Percentiles rank a stretch among this genome's conserved stretches.
Evolutionary conservation across 2,888 invertebrate species (phyloP).

Genomic region (Aphodius granarius): DNA sequence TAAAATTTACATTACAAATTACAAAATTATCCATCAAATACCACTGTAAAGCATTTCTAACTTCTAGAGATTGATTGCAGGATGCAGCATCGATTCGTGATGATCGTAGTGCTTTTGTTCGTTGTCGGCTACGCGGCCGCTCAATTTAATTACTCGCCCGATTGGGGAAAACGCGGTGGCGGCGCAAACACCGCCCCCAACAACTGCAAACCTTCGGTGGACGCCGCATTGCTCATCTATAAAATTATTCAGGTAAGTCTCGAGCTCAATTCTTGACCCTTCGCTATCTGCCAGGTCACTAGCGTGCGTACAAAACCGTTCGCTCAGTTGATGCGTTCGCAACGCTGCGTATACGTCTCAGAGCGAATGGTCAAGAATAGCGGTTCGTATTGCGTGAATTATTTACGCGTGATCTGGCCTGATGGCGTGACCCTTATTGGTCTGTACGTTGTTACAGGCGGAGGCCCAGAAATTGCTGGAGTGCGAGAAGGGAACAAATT

Average conservation of each 20-base stretch:
- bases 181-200: not conserved
- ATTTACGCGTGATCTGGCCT: not conserved
- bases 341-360: too few relatives aligned
- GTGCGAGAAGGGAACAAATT: conserved; percentile 7
- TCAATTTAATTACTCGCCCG: conserved; percentile 23
- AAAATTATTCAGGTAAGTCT: conserved; percentile 24
- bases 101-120: conserved; percentile 7
- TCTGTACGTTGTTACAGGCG: conserved; percentile 1
- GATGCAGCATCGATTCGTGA: conserved; percentile 16
- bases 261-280: too few relatives aligned
- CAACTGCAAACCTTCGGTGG: conserved; percentile 20
- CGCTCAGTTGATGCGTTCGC: too few relatives aligned
- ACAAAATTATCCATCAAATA: too few relatives aligned
- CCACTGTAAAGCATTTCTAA: too few relatives aligned
- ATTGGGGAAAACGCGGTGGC: conserved; percentile 23
- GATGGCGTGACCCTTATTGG: too few relatives aligned
- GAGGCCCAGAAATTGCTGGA: conserved; percentile 21
- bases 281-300: not conserved
- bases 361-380: too few relatives aligned
- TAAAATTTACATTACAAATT: too few relatives aligned
- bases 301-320: not conserved
- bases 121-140: conserved; percentile 12
- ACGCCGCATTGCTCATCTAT: conserved; percentile 18
- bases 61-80: too few relatives aligned
- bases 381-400: too few relatives aligned